phyloP scores from a whole-genome alignment of 2,113 vertebrate species.

The Pogona vitticeps region DNA sequence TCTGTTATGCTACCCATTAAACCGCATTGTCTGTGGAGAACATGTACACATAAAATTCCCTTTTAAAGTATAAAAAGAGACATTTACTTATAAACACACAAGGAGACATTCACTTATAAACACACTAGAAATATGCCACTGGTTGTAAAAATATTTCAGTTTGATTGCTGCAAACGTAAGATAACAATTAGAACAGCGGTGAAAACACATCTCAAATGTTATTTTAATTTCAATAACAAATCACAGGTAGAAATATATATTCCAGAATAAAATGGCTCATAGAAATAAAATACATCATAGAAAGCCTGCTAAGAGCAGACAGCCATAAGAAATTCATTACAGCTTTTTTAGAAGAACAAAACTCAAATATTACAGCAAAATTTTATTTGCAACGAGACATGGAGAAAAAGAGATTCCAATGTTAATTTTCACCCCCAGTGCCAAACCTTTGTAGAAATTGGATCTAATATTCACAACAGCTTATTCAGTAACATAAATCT shows the following conservation, averaged over 20 bases:
- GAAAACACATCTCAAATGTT: slow-evolving; percentile 27
- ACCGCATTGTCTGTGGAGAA: too few species aligned
- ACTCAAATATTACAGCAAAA: slow-evolving; percentile 9
- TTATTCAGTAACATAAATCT: slow-evolving; percentile 13
- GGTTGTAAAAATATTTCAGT: slow-evolving; percentile 13
- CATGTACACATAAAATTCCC: neutral
- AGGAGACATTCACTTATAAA: neutral
- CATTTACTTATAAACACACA: too few species aligned
- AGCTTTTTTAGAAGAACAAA: slow-evolving; percentile 34
- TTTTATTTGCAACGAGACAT: slow-evolving; percentile 23
- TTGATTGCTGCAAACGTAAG: slow-evolving; percentile 33
- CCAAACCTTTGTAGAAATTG: neutral
- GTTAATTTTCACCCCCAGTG: neutral
- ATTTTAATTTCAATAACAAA: slow-evolving; percentile 45
- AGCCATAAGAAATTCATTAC: neutral
- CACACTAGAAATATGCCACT: neutral
- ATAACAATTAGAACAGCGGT: slow-evolving; percentile 13
- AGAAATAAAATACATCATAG: slow-evolving; percentile 23
- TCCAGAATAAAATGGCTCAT: slow-evolving; percentile 15
- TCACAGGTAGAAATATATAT: slow-evolving; percentile 36
- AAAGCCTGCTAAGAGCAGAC: slow-evolving; percentile 10
- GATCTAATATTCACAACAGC: neutral
- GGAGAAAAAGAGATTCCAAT: slow-evolving; percentile 5
- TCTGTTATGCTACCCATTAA: too few species aligned
- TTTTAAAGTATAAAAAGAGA: neutral